These are phyloP conservation scores for Sciurus carolinensis DNA, from an alignment of 2,797 vertebrate species.

Conservation along the genomic window DNA sequence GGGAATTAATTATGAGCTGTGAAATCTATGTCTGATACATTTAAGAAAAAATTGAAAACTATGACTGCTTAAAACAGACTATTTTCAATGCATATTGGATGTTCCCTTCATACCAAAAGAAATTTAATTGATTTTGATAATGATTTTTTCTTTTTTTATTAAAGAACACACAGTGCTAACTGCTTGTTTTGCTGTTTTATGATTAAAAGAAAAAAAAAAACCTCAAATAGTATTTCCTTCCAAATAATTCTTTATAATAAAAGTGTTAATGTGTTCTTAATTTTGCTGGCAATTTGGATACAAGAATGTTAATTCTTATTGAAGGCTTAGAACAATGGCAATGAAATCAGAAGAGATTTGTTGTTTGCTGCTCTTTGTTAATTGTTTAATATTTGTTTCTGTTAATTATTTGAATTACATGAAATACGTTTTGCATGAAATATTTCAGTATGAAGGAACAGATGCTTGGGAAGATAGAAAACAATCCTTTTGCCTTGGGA, in stretches of 20 bases:
- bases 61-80: conserved; percentile 26
- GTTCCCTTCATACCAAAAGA: background rate
- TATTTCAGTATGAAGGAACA: background rate
- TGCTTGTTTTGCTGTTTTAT: conserved; percentile 31
- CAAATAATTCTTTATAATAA: conserved; percentile 66
- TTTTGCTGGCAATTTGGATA: conserved; percentile 53
- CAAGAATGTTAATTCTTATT: conserved; percentile 54
- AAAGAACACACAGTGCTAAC: conserved; percentile 47
- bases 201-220: conserved; percentile 12
- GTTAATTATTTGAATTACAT: conserved; percentile 73
- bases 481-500: conserved; percentile 40
- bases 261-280: conserved; percentile 51
- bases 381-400: conserved; percentile 55
- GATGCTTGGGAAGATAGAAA: conserved; percentile 64
- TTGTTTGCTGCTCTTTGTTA: background rate
- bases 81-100: background rate
- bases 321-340: conserved; percentile 12
- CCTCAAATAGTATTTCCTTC: conserved; percentile 50
- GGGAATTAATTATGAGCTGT: conserved; percentile 79
- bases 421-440: conserved; percentile 57
- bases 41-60: conserved; percentile 60
- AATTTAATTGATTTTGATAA: background rate
- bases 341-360: background rate
- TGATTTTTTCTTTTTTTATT: conserved; percentile 55
- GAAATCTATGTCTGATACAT: conserved; percentile 64